Conservation (phyloP, 2,888 invertebrate genomes). For the Enchytraeus crypticus region DNA sequence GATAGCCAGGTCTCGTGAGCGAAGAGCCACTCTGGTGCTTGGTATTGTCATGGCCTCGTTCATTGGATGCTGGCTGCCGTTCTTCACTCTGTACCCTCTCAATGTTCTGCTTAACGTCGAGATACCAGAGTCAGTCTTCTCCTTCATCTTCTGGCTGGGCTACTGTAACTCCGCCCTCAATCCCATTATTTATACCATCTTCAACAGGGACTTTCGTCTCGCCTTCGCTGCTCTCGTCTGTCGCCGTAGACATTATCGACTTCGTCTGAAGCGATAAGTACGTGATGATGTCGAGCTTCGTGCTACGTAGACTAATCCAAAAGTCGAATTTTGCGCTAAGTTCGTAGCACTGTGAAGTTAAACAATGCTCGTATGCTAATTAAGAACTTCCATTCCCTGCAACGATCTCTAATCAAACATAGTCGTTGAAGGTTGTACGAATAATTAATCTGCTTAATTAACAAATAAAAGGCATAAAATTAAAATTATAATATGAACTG, state of each 20-base stretch:
- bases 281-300: too few species aligned
- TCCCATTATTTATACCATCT: constrained; percentile 87
- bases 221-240: constrained; percentile 56
- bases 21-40: constrained; percentile 87
- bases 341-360: too few species aligned
- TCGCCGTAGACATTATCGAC: not conserved
- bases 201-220: constrained; percentile 80
- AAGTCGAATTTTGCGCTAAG: too few species aligned
- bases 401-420: too few species aligned
- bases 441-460: too few species aligned
- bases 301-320: too few species aligned
- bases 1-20: constrained; percentile 87
- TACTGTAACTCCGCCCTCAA: constrained; percentile 60
- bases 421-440: too few species aligned
- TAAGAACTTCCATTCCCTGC: too few species aligned
- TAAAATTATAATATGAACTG: too few species aligned
- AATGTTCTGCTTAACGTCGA: constrained; percentile 55
- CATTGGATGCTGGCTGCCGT: constrained; percentile 95
- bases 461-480: too few species aligned
- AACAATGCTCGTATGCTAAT: too few species aligned
- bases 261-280: not conserved
- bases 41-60: constrained; percentile 98
- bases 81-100: constrained; percentile 62
- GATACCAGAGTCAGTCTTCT: constrained; percentile 61
- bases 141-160: constrained; percentile 80